phyloP scores from a whole-genome alignment of 2,113 vertebrate species.

The Ginglymostoma cirratum region DNA sequence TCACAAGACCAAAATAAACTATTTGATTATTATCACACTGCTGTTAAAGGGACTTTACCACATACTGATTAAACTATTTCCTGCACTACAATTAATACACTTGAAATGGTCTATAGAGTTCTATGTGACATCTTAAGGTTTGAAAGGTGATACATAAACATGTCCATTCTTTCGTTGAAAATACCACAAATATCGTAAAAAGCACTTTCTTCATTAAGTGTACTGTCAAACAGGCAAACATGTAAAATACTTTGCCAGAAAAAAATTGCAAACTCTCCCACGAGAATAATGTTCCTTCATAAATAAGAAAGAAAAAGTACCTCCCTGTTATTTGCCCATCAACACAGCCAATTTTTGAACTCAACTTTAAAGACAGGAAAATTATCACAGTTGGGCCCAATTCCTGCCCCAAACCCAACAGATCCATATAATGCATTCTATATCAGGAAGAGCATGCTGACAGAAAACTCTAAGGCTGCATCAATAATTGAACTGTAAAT shows the following conservation, averaged over 20 bases:
- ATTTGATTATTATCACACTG: background rate
- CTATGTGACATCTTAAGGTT: background rate
- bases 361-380: background rate
- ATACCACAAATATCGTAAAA: background rate
- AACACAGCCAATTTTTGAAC: background rate
- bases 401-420: background rate
- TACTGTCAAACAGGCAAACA: background rate
- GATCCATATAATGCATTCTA: background rate
- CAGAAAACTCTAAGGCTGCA: background rate
- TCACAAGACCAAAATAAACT: background rate
- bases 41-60: background rate
- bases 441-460: background rate
- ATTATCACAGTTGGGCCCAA: background rate
- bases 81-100: background rate
- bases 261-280: background rate
- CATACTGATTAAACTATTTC: background rate
- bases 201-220: background rate
- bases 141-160: background rate
- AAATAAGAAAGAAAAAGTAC: background rate
- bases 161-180: background rate
- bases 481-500: background rate
- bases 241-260: background rate
- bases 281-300: background rate
- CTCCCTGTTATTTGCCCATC: background rate
- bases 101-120: background rate